A percentile compares a stretch with the other conserved stretches of the same genome.
Evolutionary conservation across 2,113 vertebrate species (phyloP).

Genomic region (Romanogobio albipinnatus): DNA sequence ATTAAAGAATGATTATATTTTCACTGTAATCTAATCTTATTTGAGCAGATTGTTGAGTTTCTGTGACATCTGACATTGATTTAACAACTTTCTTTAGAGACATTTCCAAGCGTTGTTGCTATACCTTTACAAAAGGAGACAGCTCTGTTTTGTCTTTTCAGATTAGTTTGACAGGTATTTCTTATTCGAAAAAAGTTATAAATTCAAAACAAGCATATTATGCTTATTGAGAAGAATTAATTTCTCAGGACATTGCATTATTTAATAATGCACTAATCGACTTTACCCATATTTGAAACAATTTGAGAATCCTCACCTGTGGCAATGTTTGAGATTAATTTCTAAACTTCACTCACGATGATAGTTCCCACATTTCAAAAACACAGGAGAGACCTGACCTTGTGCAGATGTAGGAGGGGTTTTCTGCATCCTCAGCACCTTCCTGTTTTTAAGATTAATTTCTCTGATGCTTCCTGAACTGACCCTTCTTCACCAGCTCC

Average conservation of each 20-base stretch:
- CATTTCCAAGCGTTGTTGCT: background rate
- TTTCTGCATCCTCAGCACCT: slow-evolving; percentile 65
- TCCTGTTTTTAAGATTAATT: slow-evolving; percentile 70
- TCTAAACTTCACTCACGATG: slow-evolving; percentile 61
- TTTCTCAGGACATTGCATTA: background rate
- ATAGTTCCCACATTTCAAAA: slow-evolving; percentile 55
- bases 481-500: slow-evolving; percentile 58
- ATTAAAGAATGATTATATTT: background rate
- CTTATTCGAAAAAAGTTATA: background rate
- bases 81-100: too few relatives aligned
- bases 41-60: background rate
- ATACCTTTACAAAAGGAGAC: background rate
- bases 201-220: background rate
- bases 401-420: slow-evolving; percentile 43
- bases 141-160: background rate
- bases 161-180: background rate
- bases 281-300: slow-evolving; percentile 51
- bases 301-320: slow-evolving; percentile 49
- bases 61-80: background rate
- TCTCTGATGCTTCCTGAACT: slow-evolving; percentile 62
- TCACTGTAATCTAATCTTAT: background rate
- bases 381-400: slow-evolving; percentile 32
- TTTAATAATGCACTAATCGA: background rate
- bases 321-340: slow-evolving; percentile 66
- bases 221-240: background rate